Conservation (phyloP, 2,888 invertebrate genomes). For the Endotricha flammealis region DNA sequence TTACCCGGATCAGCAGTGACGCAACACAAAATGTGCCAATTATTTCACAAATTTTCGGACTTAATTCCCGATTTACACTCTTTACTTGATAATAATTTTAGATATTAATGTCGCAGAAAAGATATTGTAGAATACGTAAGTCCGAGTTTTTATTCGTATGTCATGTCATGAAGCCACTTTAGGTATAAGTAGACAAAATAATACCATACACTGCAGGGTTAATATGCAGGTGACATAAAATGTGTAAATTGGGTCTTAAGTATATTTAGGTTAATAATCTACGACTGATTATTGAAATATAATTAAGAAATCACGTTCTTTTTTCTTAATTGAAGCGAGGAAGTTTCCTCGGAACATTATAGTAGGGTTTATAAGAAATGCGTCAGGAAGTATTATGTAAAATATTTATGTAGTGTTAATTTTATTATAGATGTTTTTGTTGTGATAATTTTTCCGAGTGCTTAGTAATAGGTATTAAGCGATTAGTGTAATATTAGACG, state of each 20-base stretch:
- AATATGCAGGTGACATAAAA: slow-evolving; percentile 28
- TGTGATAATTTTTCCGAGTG: slow-evolving; percentile 31
- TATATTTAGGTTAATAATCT: slow-evolving; percentile 1
- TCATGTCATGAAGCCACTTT: no score
- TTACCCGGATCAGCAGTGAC: slow-evolving; percentile 24
- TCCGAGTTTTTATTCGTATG: no score
- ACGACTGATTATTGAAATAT: slow-evolving; percentile 7
- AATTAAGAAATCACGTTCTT: slow-evolving; percentile 19
- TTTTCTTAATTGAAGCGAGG: neutral
- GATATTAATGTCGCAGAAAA: no score
- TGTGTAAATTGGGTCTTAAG: slow-evolving; percentile 34
- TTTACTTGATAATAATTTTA: no score
- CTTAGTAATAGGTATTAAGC: slow-evolving; percentile 24
- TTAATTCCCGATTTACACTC: no score
- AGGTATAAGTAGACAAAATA: no score
- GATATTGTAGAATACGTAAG: no score
- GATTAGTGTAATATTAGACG: slow-evolving; percentile 26
- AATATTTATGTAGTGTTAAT: slow-evolving; percentile 30
- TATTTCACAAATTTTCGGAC: slow-evolving; percentile 12
- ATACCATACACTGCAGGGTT: no score
- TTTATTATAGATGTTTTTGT: slow-evolving; percentile 26
- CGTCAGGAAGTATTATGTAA: slow-evolving; percentile 26
- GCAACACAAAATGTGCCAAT: slow-evolving; percentile 38
- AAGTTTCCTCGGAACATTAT: neutral
- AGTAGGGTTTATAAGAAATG: neutral